A percentile compares a stretch with the other conserved stretches of the same genome.
phyloP scores from a whole-genome alignment of 2,797 vertebrate species.

The Apogon hyalosoma region DNA sequence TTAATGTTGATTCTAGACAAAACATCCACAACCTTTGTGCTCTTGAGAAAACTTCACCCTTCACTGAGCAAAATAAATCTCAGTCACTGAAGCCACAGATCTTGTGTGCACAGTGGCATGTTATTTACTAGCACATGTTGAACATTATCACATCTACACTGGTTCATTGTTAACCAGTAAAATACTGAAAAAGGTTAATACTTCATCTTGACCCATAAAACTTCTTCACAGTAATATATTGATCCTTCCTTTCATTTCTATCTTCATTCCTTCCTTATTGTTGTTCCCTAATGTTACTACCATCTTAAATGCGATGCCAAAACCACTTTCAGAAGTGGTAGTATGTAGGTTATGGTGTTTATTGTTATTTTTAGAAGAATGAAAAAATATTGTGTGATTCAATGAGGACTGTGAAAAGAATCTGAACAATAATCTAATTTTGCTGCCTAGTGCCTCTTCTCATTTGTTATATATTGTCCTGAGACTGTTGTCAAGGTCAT shows the following conservation, averaged over 20 bases:
- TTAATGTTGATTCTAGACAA: conserved; percentile 26
- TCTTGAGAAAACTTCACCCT: conserved; percentile 2
- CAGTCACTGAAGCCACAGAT: not conserved
- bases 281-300: not conserved
- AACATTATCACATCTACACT: conserved; percentile 13
- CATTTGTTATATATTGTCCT: conserved; percentile 25
- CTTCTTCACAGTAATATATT: too few species aligned
- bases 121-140: conserved; percentile 22
- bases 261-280: too few species aligned
- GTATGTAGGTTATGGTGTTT: conserved; percentile 38
- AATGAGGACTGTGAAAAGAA: conserved; percentile 7
- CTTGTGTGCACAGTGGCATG: not conserved
- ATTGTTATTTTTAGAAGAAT: not conserved
- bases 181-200: not conserved
- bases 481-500: conserved; percentile 28
- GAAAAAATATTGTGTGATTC: not conserved
- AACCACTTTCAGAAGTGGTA: conserved; percentile 7
- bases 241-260: too few species aligned
- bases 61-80: conserved; percentile 13
- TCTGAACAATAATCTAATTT: conserved; percentile 5
- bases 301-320: conserved; percentile 32
- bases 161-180: conserved; percentile 6
- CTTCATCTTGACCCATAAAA: too few species aligned
- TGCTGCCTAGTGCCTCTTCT: conserved; percentile 8
- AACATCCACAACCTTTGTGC: conserved; percentile 46